Percentiles rank a stretch among this genome's conserved stretches.
Evolutionary conservation across 2,113 vertebrate species (phyloP).

Genomic region (Meriones unguiculatus): DNA sequence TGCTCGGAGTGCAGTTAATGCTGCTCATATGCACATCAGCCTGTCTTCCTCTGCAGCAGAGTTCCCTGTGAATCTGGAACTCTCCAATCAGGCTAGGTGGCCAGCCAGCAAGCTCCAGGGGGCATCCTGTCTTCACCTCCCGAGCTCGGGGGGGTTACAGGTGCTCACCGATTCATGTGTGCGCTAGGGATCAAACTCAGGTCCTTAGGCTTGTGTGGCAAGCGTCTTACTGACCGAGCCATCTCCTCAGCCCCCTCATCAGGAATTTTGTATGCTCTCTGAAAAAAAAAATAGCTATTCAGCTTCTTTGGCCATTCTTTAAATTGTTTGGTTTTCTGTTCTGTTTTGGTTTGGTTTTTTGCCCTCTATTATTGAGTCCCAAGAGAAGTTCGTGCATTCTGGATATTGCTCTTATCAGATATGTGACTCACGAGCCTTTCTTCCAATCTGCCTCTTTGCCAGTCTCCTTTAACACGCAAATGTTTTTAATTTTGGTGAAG

Average conservation of each 20-base stretch:
- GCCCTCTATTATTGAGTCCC: neutral
- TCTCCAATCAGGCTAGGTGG: neutral
- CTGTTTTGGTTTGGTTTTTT: neutral
- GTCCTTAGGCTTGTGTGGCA: neutral
- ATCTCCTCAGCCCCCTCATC: neutral
- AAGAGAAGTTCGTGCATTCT: neutral
- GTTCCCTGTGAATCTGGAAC: neutral
- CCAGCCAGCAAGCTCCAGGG: neutral
- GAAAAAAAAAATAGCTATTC: neutral
- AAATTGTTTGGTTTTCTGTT: neutral
- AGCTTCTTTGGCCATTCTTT: neutral
- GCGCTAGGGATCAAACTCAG: neutral
- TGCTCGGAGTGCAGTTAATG: neutral
- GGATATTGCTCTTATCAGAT: constrained; percentile 11
- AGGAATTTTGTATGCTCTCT: neutral
- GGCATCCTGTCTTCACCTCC: neutral
- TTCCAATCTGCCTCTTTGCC: neutral
- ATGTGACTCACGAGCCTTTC: neutral
- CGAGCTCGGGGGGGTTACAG: neutral
- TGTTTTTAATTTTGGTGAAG: constrained; percentile 50
- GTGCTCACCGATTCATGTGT: neutral
- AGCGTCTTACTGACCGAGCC: neutral
- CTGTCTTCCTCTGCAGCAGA: neutral
- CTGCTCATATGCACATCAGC: no score
- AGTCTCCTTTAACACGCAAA: constrained; percentile 34